These are phyloP conservation scores for Rotaria magnacalcarata DNA, from an alignment of 2,888 invertebrate species.

Conservation along the genomic window DNA sequence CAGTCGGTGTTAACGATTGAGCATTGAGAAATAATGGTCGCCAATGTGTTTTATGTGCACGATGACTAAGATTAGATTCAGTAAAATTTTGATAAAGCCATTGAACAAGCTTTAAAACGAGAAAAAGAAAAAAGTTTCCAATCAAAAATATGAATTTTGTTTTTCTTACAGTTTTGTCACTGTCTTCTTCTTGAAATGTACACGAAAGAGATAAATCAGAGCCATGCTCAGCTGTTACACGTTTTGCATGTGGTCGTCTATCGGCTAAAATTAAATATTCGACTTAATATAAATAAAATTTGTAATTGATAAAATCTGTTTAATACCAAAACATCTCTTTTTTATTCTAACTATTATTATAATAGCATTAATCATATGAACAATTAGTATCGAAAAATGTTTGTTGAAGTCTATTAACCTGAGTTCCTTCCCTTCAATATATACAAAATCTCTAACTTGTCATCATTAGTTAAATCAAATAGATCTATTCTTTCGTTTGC, in stretches of 20 bases:
- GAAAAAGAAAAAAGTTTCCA: background rate
- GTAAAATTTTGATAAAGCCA: slow-evolving; percentile 26
- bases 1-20: background rate
- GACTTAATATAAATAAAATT: no score
- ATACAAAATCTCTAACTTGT: no score
- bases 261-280: background rate
- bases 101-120: background rate
- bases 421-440: no score
- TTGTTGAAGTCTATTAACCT: no score
- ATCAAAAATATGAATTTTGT: no score
- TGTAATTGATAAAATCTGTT: no score
- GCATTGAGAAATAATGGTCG: slow-evolving; percentile 11
- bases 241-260: background rate
- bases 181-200: background rate
- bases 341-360: no score
- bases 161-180: slow-evolving; percentile 17
- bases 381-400: no score
- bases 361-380: no score
- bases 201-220: slow-evolving; percentile 27
- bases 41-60: background rate
- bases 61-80: background rate
- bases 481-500: background rate
- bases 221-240: slow-evolving; percentile 11
- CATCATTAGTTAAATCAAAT: no score
- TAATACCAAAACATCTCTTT: no score